Base-by-base conservation (phyloP, 2,888 invertebrate species). In the Leptinotarsa peninsularis region DNA sequence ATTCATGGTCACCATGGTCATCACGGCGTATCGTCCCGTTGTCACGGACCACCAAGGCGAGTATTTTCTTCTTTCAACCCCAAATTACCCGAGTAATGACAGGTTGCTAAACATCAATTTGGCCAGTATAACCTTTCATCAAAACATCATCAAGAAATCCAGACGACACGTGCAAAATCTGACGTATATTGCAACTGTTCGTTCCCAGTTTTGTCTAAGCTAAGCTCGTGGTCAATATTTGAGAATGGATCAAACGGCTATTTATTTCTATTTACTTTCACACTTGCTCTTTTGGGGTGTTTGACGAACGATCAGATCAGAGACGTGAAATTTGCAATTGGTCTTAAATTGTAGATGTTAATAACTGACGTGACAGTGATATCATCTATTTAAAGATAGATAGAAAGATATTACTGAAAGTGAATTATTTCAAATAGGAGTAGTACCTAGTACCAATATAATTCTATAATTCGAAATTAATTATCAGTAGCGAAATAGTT, bases 1-100 rank as follows among this genome's bases (percentile, higher is more conserved):
- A 87, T 91, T 17, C 91, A 92, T 83, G 86, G 83, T 56, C 87
- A 87, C 78, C 87, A 87, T 74, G 87, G 86, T 7, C 88, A 88
- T 76, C 88, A 88, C 71, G 87, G 85, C 3, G 86, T 87, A 18
- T 84, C 87, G 15, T 85, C 87, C 66, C 85, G 88, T 60, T 88
- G 88, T 77, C 88, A 88, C 75, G 87, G 87, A 84, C 88, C 87
- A 74, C 86, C 86, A 82, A 87, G 88, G 85, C 87, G 87, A 82
- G 83, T 75, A 77, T 71, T 76, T 78, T 70, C 71, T 66, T 63
- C 15, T n/a, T 69, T 54, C 67, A 49, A 74, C 60, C 66, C 71
- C 66, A 71, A 72, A 74, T 69, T 74, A 54, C 21, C 52, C 73
- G 66, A 68, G 67, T 79, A 79, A 77, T 77, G 54, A 75, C 71